phyloP scores from a whole-genome alignment of 1,140 invertebrate genomes.

The Leptopilina clavipes region DNA sequence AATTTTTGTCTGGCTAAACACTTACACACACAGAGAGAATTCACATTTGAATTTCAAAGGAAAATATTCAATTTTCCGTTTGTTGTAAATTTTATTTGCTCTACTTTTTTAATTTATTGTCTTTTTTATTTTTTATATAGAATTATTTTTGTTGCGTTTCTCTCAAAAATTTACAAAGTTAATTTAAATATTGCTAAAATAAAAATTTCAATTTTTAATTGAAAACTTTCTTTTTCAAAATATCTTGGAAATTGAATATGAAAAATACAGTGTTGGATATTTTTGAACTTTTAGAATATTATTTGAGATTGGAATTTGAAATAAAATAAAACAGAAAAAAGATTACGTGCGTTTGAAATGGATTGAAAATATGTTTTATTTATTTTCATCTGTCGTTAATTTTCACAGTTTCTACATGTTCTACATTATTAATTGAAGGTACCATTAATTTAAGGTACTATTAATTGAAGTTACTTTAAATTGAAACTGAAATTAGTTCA shows the following conservation, averaged over 20 bases:
- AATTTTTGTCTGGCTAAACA: not conserved
- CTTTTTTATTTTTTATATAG: too few species aligned
- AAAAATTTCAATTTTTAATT: too few species aligned
- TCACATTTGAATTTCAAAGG: not conserved
- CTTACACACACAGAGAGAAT: not conserved
- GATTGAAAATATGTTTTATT: constrained; percentile 7
- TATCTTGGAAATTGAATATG: too few species aligned
- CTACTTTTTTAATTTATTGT: not conserved
- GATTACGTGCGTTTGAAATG: not conserved
- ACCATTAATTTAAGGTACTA: not conserved
- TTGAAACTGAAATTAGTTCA: too few species aligned
- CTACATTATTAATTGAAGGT: too few species aligned
- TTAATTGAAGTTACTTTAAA: too few species aligned
- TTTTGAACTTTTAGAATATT: too few species aligned
- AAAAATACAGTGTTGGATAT: too few species aligned
- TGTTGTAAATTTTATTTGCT: not conserved
- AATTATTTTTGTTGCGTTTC: not conserved
- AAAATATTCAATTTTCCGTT: not conserved
- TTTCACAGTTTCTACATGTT: not conserved
- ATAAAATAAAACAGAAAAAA: not conserved
- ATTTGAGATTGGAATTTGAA: too few species aligned
- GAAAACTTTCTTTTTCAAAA: too few species aligned
- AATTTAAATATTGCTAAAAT: too few species aligned
- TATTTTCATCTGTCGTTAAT: not conserved
- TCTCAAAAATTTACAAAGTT: too few species aligned